Evolutionary conservation across 2,113 vertebrate species (phyloP), one percentile per base, ranked within the genome.

Genomic region (Dasyornis broadbenti): DNA sequence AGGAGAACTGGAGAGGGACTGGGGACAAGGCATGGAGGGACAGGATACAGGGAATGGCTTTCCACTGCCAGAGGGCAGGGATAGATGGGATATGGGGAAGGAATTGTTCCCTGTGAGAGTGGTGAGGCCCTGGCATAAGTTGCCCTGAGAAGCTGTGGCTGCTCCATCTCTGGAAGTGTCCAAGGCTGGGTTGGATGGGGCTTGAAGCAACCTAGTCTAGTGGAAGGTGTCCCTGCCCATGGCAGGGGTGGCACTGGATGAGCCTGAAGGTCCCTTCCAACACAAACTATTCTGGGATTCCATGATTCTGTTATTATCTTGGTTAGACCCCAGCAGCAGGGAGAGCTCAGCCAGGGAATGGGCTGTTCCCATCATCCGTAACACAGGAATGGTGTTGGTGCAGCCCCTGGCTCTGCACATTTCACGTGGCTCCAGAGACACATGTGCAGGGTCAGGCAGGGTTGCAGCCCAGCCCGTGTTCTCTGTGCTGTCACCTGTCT

Each of bases 361-460:
- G 64, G 47, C 10, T 16, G 11, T 19, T 22, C 6, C 45, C 12
- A 4, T 11, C 0, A 2, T 10, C 14, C 33, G 0, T 11, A 3
- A 2, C 14, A 0, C 0, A 3, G 40, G 54, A 31, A 4, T 2
- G 2, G 40, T 1, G 1, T 20, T 30, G 5, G 2, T 33, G 59
- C 21, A 35, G 72, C 37, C 49, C 54, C 27, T 17, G 4, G 1
- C 5, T 28, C 72, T 12, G 18, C 0, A 3, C 45, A 12, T 23
- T 8, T 33, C 5, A 0, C 7, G 4, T 13, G 56, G 8, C 60
- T 31, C 9, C 20, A 31, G 33, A 15, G 31, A 4, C 17, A 3
- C 6, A 3, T 4, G 33, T 39, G 40, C 5, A 35, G 44, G 28
- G 4, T 7, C 5, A 1, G 16, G 17, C 63, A 33, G 56, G 20